Conservation (phyloP, 2,113 vertebrate species). For the Boleophthalmus pectinirostris region DNA sequence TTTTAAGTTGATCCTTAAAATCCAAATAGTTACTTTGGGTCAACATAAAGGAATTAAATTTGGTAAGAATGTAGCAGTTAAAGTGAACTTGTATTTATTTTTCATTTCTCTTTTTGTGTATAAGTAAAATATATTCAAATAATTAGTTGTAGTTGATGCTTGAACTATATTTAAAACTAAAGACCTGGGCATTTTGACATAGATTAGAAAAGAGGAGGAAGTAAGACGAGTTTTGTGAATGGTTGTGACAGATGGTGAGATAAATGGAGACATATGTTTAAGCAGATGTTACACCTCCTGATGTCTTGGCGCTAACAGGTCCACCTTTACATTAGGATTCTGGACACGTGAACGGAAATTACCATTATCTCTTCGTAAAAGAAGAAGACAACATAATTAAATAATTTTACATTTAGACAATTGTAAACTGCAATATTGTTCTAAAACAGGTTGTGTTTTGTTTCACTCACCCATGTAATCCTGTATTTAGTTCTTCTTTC, state of each 20-base stretch:
- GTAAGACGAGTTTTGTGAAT: not conserved
- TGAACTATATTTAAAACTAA: not conserved
- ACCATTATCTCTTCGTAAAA: conserved; percentile 16
- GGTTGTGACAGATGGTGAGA: conserved; percentile 43
- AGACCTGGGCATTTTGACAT: not conserved
- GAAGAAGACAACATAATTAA: not conserved
- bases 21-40: too few relatives aligned
- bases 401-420: too few relatives aligned
- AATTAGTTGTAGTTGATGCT: too few relatives aligned
- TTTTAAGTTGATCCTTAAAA: too few relatives aligned
- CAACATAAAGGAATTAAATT: not conserved
- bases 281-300: conserved; percentile 33
- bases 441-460: too few relatives aligned
- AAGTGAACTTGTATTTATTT: not conserved
- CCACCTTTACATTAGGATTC: too few relatives aligned
- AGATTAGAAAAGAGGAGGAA: not conserved
- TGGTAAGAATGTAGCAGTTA: not conserved
- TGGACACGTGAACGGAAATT: conserved; percentile 42
- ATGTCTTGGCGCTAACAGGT: not conserved
- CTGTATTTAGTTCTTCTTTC: too few relatives aligned
- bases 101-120: not conserved
- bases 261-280: conserved; percentile 29
- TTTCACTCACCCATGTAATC: too few relatives aligned
- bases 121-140: too few relatives aligned
- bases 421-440: too few relatives aligned